A percentile compares a stretch with the other conserved stretches of the same genome.
Conservation (phyloP, 2,888 invertebrate genomes). For the Epinotia ramella region DNA sequence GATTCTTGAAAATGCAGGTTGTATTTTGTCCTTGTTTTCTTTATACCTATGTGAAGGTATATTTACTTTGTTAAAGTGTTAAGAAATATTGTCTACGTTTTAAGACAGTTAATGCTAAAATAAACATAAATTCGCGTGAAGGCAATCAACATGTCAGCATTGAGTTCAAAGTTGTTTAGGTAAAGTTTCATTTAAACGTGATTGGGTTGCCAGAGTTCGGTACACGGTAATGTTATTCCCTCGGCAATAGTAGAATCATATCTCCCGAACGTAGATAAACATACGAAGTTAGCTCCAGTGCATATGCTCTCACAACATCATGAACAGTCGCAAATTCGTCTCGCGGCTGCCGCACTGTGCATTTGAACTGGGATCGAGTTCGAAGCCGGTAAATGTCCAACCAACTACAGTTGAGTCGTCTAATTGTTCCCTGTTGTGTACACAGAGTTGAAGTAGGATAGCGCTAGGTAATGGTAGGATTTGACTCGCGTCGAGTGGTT, state of each 20-base stretch:
- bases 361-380: conserved; percentile 32
- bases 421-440: conserved; percentile 1
- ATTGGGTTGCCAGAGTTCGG: conserved; percentile 25
- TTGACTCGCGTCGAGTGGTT: conserved; percentile 15
- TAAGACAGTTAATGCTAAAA: not conserved
- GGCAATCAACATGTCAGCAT: conserved; percentile 22
- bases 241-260: conserved; percentile 27
- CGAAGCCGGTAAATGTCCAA: conserved; percentile 12
- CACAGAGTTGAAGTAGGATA: conserved; percentile 8
- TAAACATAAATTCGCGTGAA: conserved; percentile 1
- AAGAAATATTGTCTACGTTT: not conserved
- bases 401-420: conserved; percentile 9
- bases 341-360: conserved; percentile 43
- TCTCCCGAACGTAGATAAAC: conserved; percentile 36
- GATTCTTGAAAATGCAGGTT: conserved; percentile 30
- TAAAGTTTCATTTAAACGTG: conserved; percentile 18
- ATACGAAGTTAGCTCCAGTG: conserved; percentile 25
- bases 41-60: not conserved
- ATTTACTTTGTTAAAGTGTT: not conserved
- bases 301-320: conserved; percentile 33
- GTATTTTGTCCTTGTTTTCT: conserved; percentile 12
- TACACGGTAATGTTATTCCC: conserved; percentile 21
- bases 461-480: conserved; percentile 15
- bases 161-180: conserved; percentile 20
- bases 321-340: conserved; percentile 40